A percentile compares a stretch with the other conserved stretches of the same genome.
phyloP scores from a whole-genome alignment of 2,797 vertebrate genomes.

The Galagoides demidoff region DNA sequence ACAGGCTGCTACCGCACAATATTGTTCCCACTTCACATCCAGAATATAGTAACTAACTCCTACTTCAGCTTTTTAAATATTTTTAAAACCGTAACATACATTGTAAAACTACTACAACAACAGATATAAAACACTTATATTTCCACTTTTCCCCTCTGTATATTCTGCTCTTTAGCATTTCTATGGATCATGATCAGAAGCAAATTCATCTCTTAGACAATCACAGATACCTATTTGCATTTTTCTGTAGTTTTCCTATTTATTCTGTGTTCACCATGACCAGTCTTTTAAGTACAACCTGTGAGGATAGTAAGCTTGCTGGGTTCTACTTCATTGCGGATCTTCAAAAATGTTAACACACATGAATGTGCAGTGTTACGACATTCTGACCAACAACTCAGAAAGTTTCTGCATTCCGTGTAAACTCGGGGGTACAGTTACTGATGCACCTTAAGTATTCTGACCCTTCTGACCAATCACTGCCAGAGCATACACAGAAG shows the following conservation, averaged over 20 bases:
- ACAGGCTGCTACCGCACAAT: no score
- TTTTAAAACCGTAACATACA: not conserved
- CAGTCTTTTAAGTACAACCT: not conserved
- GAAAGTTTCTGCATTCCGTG: not conserved
- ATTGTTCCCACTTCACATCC: not conserved
- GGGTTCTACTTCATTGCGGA: not conserved
- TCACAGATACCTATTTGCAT: not conserved
- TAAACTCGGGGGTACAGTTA: not conserved
- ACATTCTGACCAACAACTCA: not conserved
- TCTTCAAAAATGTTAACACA: not conserved
- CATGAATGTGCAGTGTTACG: no score
- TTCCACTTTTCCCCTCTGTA: not conserved
- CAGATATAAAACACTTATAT: not conserved
- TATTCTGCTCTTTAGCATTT: not conserved
- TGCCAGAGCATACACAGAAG: not conserved
- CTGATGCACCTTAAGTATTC: not conserved
- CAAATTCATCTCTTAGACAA: not conserved
- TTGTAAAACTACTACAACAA: not conserved
- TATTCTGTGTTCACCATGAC: not conserved
- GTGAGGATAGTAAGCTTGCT: rapidly evolving
- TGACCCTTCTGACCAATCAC: not conserved
- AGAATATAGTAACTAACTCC: not conserved
- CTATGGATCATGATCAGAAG: not conserved
- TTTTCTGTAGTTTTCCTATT: not conserved
- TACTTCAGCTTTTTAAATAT: not conserved